These are phyloP conservation scores for Papilio polytes DNA, from an alignment of 1,140 invertebrate genomes.

Conservation along the genomic window DNA sequence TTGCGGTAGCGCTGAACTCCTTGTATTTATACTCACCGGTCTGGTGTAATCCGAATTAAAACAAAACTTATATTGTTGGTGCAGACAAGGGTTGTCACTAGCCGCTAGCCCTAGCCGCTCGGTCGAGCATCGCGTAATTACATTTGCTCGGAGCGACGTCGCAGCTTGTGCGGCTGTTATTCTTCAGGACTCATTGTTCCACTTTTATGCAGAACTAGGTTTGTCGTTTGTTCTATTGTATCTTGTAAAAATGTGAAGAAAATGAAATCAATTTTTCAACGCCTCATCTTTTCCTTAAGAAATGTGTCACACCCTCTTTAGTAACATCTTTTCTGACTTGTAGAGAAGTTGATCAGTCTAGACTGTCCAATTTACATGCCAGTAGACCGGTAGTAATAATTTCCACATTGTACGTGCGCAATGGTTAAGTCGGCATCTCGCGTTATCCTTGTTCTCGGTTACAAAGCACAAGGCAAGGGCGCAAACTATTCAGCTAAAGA, in stretches of 20 bases:
- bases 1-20: conserved; percentile 65
- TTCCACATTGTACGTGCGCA: background rate
- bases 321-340: background rate
- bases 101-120: background rate
- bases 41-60: conserved; percentile 66
- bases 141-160: conserved; percentile 11
- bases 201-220: conserved; percentile 9
- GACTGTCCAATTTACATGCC: background rate
- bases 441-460: background rate
- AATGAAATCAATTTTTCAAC: background rate
- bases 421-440: background rate
- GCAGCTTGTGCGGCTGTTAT: conserved; percentile 6
- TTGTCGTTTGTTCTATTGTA: conserved; percentile 7
- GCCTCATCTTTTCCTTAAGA: background rate
- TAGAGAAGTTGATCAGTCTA: background rate
- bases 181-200: conserved; percentile 16
- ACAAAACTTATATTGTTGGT: conserved; percentile 56
- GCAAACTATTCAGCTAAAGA: conserved; percentile 30
- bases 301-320: background rate
- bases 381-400: background rate
- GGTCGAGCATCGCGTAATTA: conserved; percentile 12
- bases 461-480: conserved; percentile 2
- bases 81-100: conserved; percentile 7
- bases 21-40: conserved; percentile 68
- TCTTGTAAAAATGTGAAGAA: background rate